These are phyloP conservation scores for Mormyrus lacerda DNA, from an alignment of 2,113 vertebrate genomes.

Conservation along the genomic window DNA sequence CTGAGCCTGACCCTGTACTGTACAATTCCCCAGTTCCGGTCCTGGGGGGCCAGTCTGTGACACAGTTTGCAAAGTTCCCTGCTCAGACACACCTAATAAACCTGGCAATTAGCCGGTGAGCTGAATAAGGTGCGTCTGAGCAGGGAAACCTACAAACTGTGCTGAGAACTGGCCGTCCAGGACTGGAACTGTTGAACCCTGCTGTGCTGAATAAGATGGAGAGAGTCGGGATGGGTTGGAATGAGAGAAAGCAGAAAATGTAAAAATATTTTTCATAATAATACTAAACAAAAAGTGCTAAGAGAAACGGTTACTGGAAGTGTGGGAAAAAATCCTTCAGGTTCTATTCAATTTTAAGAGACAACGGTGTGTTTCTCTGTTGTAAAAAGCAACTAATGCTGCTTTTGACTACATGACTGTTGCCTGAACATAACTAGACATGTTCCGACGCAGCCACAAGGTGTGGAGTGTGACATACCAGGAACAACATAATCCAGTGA, in stretches of 20 bases:
- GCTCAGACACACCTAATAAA: neutral
- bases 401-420: neutral
- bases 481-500: neutral
- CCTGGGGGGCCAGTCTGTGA: neutral
- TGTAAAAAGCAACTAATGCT: neutral
- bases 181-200: neutral
- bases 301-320: neutral
- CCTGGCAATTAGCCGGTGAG: neutral
- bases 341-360: neutral
- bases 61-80: neutral
- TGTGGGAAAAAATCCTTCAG: neutral
- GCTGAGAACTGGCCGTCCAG: neutral
- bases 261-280: neutral
- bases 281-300: neutral
- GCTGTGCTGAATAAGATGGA: neutral
- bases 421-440: constrained; percentile 19
- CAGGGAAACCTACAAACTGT: neutral
- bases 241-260: neutral
- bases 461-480: constrained; percentile 10
- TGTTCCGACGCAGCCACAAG: constrained; percentile 25
- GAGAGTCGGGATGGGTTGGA: neutral
- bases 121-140: neutral
- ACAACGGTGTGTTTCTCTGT: neutral
- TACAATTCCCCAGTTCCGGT: neutral
- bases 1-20: neutral